Conservation (phyloP, 2,113 vertebrate species). For the Nycticryphes semicollaris region DNA sequence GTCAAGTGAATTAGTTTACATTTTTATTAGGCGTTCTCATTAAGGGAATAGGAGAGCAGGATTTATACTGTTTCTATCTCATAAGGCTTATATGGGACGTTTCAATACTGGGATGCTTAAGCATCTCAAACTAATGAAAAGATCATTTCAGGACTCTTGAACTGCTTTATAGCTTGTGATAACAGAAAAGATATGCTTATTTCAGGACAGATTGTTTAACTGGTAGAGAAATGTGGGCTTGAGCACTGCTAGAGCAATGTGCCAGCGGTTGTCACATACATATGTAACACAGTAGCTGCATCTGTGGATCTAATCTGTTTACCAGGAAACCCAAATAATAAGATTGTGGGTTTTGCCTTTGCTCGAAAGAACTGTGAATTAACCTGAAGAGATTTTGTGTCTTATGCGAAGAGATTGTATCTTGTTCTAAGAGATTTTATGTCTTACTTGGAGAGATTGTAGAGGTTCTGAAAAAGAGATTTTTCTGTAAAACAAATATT, state of each 20-base stretch:
- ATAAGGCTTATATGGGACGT: conserved; percentile 29
- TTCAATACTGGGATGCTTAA: conserved; percentile 41
- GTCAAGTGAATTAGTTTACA: conserved; percentile 35
- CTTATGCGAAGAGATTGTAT: background rate
- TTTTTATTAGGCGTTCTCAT: conserved; percentile 61
- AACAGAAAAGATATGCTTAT: conserved; percentile 49
- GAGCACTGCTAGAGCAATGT: conserved; percentile 2
- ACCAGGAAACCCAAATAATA: background rate
- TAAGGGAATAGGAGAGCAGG: conserved; percentile 23
- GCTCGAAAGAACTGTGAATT: background rate
- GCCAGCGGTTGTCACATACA: background rate
- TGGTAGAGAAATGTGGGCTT: conserved; percentile 10
- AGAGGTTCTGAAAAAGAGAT: background rate
- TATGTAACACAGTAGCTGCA: background rate
- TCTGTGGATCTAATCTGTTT: conserved; percentile 31
- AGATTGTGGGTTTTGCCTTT: background rate
- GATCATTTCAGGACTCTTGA: conserved; percentile 56
- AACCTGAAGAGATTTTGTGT: conserved; percentile 14
- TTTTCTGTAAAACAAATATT: background rate
- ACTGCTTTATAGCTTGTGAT: conserved; percentile 42
- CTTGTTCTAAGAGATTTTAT: background rate
- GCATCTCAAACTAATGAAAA: conserved; percentile 63
- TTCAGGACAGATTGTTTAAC: conserved; percentile 47
- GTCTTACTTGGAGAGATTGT: background rate
- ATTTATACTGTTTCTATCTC: conserved; percentile 29